Percentiles rank a stretch among this genome's conserved stretches.
Evolutionary conservation across 2,797 vertebrate species (phyloP).

Genomic region (Orestias chungarensis): DNA sequence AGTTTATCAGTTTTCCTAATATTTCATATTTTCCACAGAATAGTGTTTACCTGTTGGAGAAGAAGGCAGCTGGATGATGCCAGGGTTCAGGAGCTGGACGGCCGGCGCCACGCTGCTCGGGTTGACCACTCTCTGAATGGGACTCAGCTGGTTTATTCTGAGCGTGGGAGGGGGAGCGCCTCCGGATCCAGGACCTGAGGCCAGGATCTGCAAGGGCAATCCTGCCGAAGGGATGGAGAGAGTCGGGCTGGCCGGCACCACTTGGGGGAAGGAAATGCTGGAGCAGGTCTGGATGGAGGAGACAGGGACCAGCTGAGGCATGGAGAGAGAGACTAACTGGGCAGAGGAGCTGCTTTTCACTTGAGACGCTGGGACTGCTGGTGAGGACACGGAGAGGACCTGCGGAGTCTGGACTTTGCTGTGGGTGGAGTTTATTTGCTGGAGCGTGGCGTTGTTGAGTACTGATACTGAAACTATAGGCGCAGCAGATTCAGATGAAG

Average conservation of each 20-base stretch:
- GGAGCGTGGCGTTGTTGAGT: slow-evolving; percentile 58
- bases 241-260: slow-evolving; percentile 84
- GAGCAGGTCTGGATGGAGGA: slow-evolving; percentile 77
- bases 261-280: slow-evolving; percentile 84
- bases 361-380: slow-evolving; percentile 79
- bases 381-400: slow-evolving; percentile 76
- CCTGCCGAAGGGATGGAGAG: slow-evolving; percentile 81
- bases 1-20: no score
- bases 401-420: slow-evolving; percentile 59
- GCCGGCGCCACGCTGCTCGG: slow-evolving; percentile 73
- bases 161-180: slow-evolving; percentile 69
- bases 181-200: slow-evolving; percentile 67
- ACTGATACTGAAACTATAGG: slow-evolving; percentile 76
- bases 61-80: slow-evolving; percentile 85
- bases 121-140: slow-evolving; percentile 72
- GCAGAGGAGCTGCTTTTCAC: slow-evolving; percentile 71
- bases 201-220: slow-evolving; percentile 85
- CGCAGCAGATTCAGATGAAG: slow-evolving; percentile 60
- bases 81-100: slow-evolving; percentile 87
- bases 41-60: slow-evolving; percentile 81
- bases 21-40: background rate
- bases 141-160: slow-evolving; percentile 81
- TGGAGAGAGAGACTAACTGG: slow-evolving; percentile 81
- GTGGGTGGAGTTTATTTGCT: slow-evolving; percentile 62
- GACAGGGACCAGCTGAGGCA: slow-evolving; percentile 84